These are phyloP conservation scores for Propithecus coquereli DNA, from an alignment of 2,113 vertebrate genomes.

Conservation along the genomic window DNA sequence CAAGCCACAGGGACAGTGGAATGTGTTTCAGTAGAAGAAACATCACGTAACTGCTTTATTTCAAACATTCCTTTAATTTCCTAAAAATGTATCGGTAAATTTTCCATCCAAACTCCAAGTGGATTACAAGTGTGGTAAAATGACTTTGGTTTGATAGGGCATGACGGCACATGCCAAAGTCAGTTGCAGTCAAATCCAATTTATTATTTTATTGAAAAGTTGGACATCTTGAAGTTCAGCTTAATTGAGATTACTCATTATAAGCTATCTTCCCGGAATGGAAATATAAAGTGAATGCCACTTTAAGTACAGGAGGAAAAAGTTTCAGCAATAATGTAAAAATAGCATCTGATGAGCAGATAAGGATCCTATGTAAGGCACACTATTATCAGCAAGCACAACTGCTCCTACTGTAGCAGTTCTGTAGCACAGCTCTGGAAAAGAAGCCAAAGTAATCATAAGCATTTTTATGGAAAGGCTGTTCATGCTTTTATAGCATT, in stretches of 20 bases:
- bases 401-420: constrained; percentile 37
- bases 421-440: constrained; percentile 62
- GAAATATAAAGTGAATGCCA: constrained; percentile 62
- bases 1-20: neutral
- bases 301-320: constrained; percentile 66
- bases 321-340: constrained; percentile 65
- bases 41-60: neutral
- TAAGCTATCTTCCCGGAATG: constrained; percentile 32
- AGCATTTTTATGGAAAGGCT: constrained; percentile 74
- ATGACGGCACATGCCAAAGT: constrained; percentile 73
- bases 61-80: constrained; percentile 36
- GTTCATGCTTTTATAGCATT: constrained; percentile 71
- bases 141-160: constrained; percentile 56
- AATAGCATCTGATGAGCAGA: constrained; percentile 78
- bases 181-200: constrained; percentile 72
- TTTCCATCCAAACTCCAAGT: constrained; percentile 13
- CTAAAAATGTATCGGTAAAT: neutral
- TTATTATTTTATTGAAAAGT: constrained; percentile 75
- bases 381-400: constrained; percentile 70
- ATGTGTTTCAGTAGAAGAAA: neutral
- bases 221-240: constrained; percentile 62
- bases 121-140: constrained; percentile 41
- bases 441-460: constrained; percentile 71
- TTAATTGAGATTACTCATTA: constrained; percentile 75
- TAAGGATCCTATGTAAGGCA: constrained; percentile 67